A percentile compares a stretch with the other conserved stretches of the same genome.
Evolutionary conservation across 2,113 vertebrate genomes (phyloP).

Genomic region (Macheiramphus alcinus): DNA sequence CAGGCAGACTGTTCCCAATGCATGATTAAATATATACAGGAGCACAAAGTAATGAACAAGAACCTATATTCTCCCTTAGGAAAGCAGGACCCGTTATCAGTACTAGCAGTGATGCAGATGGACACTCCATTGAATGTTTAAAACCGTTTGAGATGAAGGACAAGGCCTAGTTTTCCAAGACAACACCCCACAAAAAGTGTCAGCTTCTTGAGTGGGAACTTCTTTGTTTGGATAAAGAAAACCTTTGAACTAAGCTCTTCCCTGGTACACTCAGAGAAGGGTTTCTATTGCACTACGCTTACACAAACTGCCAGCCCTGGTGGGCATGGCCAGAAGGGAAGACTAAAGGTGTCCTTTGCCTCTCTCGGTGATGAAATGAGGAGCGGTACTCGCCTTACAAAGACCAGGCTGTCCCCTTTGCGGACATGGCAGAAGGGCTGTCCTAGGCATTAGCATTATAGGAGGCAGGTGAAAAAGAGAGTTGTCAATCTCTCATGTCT

Average conservation of each 20-base stretch:
- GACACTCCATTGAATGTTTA: neutral
- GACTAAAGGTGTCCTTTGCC: neutral
- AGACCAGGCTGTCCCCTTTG: neutral
- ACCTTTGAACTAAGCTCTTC: neutral
- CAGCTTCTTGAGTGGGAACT: neutral
- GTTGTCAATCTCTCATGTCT: neutral
- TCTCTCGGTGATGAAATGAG: neutral
- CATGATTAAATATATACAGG: neutral
- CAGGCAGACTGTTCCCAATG: neutral
- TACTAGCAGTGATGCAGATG: neutral
- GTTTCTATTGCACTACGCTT: neutral
- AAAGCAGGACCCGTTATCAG: neutral
- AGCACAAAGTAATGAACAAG: neutral
- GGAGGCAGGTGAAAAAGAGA: neutral
- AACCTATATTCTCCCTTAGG: neutral
- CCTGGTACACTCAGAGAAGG: neutral
- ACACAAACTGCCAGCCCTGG: neutral
- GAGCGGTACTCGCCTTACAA: neutral
- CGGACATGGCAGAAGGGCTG: neutral
- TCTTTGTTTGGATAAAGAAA: neutral
- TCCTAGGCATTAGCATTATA: neutral
- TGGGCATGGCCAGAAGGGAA: neutral
- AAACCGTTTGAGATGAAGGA: neutral
- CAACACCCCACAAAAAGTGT: neutral
- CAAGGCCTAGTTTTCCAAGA: neutral